Evolutionary conservation across 2,888 invertebrate genomes (phyloP), one percentile per base, ranked within the genome.

Genomic region (Drosophila borealis): DNA sequence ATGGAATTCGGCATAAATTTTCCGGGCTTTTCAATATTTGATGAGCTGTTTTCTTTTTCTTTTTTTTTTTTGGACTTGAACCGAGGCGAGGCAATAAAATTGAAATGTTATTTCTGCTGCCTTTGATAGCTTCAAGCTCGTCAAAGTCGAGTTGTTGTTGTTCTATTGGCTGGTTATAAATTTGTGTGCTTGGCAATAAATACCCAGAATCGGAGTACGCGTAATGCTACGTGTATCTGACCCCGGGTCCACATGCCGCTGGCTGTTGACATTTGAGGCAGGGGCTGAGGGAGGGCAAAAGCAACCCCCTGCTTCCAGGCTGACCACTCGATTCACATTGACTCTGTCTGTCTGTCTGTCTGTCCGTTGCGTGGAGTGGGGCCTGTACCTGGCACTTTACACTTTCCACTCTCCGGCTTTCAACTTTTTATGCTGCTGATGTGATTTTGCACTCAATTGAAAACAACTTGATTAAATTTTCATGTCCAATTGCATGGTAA

Each of bases 381-480:
- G 11, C 45, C 44, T 42, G 39, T 39, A n/a, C 39, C 42, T 44
- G 70, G 56, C 75, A 76, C 75, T 81, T 78, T 74, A 65, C 79
- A 76, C 76, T 65, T 53, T 70, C 13, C 46, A 34, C 60, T 46
- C 39, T 54, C 21, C 39, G 56, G 41, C 50, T 66, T 66, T 66
- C 44, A 62, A 63, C 63, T 61, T 70, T 84, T 71, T 70, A 68
- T 78, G 71, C 46, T 68, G 70, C 60, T 76, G 84, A 88, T 89
- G 89, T 89, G 91, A 91, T 91, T 91, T 91, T 87, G 90, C 91
- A 91, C 91, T 91, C 91, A 89, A 90, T 91, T 88, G 84, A 77
- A 88, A 84, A 81, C 82, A 85, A 82, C 78, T 80, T 78, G 80
- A 88, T 88, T 89, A 89, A 88, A 82, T 53, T 86, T 88, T 88